phyloP scores from a whole-genome alignment of 1,140 invertebrate species.

The Cydia fagiglandana region DNA sequence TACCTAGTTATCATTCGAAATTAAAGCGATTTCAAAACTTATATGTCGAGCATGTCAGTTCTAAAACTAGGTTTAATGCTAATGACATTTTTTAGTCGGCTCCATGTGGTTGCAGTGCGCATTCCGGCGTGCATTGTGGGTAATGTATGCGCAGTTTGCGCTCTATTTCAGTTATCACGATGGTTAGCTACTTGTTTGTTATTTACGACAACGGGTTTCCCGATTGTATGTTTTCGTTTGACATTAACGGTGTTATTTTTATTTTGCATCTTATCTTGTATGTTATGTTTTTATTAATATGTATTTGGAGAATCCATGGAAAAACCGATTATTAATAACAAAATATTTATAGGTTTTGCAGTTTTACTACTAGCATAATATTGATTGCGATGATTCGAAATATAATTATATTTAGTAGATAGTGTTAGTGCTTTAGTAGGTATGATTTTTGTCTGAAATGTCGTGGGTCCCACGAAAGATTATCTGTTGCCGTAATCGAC shows the following conservation, averaged over 20 bases:
- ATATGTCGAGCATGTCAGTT: slow-evolving; percentile 34
- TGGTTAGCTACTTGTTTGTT: slow-evolving; percentile 59
- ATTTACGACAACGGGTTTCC: slow-evolving; percentile 48
- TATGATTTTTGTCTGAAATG: background rate
- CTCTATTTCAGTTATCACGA: slow-evolving; percentile 72
- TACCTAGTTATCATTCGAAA: slow-evolving; percentile 11
- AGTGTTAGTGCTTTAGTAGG: background rate
- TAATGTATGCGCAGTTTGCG: slow-evolving; percentile 65
- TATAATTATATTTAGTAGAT: background rate
- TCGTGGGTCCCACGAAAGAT: background rate
- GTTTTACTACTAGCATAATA: too few relatives aligned
- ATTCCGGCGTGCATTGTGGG: slow-evolving; percentile 59
- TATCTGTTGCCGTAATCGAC: background rate
- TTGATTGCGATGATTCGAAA: too few relatives aligned
- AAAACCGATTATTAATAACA: too few relatives aligned
- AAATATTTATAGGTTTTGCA: too few relatives aligned
- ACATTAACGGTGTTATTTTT: background rate
- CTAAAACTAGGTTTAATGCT: slow-evolving; percentile 49
- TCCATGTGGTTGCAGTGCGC: slow-evolving; percentile 65
- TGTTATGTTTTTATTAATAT: background rate
- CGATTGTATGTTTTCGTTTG: slow-evolving; percentile 29
- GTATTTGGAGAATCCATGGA: too few relatives aligned
- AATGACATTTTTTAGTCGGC: slow-evolving; percentile 65
- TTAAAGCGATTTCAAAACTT: slow-evolving; percentile 31
- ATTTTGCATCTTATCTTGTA: background rate